Evolutionary conservation across 2,888 invertebrate genomes (phyloP).

Genomic region (Lithophane leautieri): DNA sequence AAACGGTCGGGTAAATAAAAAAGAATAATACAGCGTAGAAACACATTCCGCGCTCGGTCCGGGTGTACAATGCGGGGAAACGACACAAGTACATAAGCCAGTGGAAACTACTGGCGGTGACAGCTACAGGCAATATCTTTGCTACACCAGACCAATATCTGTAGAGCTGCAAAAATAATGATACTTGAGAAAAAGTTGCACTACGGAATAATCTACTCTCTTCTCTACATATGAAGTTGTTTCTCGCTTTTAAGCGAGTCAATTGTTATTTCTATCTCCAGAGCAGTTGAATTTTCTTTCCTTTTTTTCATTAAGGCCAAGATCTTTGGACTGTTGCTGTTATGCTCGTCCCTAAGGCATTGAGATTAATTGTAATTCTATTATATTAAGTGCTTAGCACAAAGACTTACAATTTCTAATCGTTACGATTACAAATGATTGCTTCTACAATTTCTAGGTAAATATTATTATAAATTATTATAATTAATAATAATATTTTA

Average conservation of each 20-base stretch:
- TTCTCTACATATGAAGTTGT: conserved; percentile 56
- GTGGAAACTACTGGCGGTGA: conserved; percentile 82
- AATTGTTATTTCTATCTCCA: conserved; percentile 42
- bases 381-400: neutral
- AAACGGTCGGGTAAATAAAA: conserved; percentile 63
- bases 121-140: conserved; percentile 88
- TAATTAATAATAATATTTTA: too few relatives aligned
- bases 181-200: conserved; percentile 75
- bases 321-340: conserved; percentile 18
- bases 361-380: conserved; percentile 23
- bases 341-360: conserved; percentile 14
- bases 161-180: conserved; percentile 82
- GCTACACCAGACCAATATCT: conserved; percentile 84
- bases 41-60: conserved; percentile 72
- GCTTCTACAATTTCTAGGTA: neutral
- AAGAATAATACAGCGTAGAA: conserved; percentile 66
- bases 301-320: conserved; percentile 34
- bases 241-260: conserved; percentile 39
- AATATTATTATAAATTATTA: too few relatives aligned
- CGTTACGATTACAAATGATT: conserved; percentile 6
- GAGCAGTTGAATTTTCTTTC: conserved; percentile 19
- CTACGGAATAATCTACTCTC: conserved; percentile 66
- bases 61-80: conserved; percentile 71
- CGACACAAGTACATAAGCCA: conserved; percentile 83
- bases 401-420: neutral